Evolutionary conservation across 2,888 invertebrate genomes (phyloP).

Genomic region (Chrysolina haemoptera): DNA sequence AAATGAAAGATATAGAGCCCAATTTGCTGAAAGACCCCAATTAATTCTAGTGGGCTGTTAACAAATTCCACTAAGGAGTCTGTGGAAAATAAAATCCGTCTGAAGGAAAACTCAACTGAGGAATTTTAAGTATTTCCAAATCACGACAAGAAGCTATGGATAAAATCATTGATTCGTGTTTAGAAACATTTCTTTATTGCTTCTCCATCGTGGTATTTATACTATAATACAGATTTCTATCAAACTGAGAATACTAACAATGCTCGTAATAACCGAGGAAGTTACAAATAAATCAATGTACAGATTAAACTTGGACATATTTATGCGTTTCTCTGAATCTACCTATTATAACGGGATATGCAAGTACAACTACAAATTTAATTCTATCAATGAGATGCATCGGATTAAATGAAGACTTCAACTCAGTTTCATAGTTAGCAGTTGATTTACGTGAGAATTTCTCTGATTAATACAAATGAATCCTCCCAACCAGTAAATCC

Average conservation of each 20-base stretch:
- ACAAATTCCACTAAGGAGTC: too few relatives aligned
- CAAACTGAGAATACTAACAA: slow-evolving; percentile 14
- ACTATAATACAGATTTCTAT: slow-evolving; percentile 4
- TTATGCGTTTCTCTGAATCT: slow-evolving; percentile 9
- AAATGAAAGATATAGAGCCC: not conserved
- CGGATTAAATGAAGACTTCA: not conserved
- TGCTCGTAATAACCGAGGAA: slow-evolving; percentile 4
- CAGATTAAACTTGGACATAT: slow-evolving; percentile 15
- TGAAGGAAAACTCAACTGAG: not conserved
- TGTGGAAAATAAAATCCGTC: not conserved
- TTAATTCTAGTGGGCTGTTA: not conserved
- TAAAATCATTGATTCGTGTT: too few relatives aligned
- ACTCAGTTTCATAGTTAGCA: not conserved
- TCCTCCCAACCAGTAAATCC: too few relatives aligned
- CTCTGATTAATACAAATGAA: too few relatives aligned
- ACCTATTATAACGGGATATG: slow-evolving; percentile 1
- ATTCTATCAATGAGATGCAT: not conserved
- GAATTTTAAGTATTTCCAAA: not conserved
- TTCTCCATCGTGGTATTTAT: not conserved
- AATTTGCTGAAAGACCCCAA: not conserved
- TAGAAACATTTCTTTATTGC: too few relatives aligned
- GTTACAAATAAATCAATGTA: slow-evolving; percentile 13
- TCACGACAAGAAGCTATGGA: too few relatives aligned
- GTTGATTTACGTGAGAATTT: slow-evolving; percentile 6
- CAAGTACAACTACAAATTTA: not conserved